phyloP scores from a whole-genome alignment of 2,113 vertebrate genomes.

The Ciconia boyciana region DNA sequence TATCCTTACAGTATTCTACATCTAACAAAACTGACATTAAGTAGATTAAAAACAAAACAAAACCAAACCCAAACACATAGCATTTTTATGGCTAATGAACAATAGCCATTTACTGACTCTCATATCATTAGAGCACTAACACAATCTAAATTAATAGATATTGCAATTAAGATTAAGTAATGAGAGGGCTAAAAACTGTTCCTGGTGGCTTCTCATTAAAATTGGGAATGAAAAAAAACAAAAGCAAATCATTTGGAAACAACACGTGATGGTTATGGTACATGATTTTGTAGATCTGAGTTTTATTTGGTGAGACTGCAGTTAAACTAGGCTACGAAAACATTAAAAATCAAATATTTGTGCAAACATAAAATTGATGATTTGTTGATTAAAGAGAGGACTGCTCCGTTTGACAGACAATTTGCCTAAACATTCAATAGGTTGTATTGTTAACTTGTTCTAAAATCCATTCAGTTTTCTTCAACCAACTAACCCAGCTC shows the following conservation, averaged over 20 bases:
- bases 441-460: not conserved
- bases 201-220: constrained; percentile 40
- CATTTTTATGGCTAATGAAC: constrained; percentile 45
- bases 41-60: not conserved
- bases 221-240: not conserved
- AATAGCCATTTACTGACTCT: constrained; percentile 25
- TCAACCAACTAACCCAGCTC: not conserved
- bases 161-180: constrained; percentile 54
- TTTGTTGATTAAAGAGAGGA: not conserved
- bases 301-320: not conserved
- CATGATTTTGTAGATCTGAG: not conserved
- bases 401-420: not conserved
- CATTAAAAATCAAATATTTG: not conserved
- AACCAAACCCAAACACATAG: not conserved
- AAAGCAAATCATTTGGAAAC: not conserved
- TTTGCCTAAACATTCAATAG: not conserved
- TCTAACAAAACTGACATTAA: constrained; percentile 40
- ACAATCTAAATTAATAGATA: constrained; percentile 63
- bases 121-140: constrained; percentile 30
- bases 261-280: not conserved
- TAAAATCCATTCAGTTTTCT: not conserved
- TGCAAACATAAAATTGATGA: not conserved
- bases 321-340: not conserved
- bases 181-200: not conserved
- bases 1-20: not conserved